Evolutionary conservation across 2,888 invertebrate genomes (phyloP).

Genomic region (Spilarctia lutea): DNA sequence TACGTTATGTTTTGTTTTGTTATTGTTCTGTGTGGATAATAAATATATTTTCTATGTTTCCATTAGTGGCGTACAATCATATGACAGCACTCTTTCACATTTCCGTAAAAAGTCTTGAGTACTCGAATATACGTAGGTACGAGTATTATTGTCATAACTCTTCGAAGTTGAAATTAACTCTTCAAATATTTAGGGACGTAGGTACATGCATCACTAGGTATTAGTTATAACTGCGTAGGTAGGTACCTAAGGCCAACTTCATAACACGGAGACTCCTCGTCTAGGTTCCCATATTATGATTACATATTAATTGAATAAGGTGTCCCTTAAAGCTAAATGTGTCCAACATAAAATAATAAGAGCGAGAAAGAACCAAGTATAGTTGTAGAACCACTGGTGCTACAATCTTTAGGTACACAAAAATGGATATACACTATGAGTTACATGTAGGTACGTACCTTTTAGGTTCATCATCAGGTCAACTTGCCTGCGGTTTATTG

Average conservation of each 20-base stretch:
- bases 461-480: too few species aligned
- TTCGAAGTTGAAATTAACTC: not conserved
- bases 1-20: too few species aligned
- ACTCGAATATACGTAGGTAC: conserved; percentile 4
- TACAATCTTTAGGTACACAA: too few species aligned
- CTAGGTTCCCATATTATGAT: not conserved
- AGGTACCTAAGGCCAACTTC: not conserved
- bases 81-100: conserved; percentile 27
- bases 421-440: too few species aligned
- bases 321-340: not conserved
- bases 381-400: not conserved
- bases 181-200: not conserved
- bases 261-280: not conserved
- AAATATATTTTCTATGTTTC: too few species aligned
- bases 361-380: not conserved
- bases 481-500: too few species aligned
- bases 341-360: not conserved
- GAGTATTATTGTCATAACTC: not conserved
- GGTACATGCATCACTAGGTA: not conserved
- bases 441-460: too few species aligned
- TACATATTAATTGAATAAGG: not conserved
- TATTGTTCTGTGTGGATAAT: too few species aligned
- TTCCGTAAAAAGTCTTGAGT: conserved; percentile 41
- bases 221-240: not conserved
- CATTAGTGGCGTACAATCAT: conserved; percentile 3